Evolutionary conservation across 2,888 invertebrate species (phyloP).

Genomic region (Leptarthrus brevirostris): DNA sequence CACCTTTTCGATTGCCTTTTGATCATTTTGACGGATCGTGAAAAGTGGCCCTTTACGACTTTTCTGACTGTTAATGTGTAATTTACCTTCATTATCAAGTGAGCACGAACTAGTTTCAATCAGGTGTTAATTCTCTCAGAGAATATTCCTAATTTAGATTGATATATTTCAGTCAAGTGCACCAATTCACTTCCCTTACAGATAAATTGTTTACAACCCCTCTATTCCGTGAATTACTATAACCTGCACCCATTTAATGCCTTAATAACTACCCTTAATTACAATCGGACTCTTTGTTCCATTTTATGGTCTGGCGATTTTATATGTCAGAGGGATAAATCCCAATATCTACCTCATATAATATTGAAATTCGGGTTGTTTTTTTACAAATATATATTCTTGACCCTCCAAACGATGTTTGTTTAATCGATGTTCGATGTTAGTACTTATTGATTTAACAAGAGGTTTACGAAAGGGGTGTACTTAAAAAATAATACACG

Average conservation of each 20-base stretch:
- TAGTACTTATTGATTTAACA: too few relatives aligned
- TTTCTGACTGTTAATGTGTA: not conserved
- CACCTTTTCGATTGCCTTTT: slow-evolving; percentile 41
- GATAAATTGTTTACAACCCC: too few relatives aligned
- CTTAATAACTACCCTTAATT: not conserved
- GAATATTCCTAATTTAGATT: not conserved
- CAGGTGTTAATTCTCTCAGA: slow-evolving; percentile 45
- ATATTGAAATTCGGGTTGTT: too few relatives aligned
- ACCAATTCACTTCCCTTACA: not conserved
- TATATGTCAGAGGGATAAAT: too few relatives aligned
- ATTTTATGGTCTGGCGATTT: not conserved
- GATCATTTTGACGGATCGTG: slow-evolving; percentile 8
- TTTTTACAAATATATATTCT: too few relatives aligned
- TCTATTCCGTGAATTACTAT: not conserved
- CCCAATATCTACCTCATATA: too few relatives aligned
- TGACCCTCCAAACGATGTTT: too few relatives aligned
- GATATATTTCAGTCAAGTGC: not conserved
- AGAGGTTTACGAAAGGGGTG: too few relatives aligned
- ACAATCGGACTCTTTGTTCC: not conserved
- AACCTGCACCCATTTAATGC: not conserved
- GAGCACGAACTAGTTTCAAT: slow-evolving; percentile 24
- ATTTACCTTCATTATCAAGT: slow-evolving; percentile 25
- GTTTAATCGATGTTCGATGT: too few relatives aligned
- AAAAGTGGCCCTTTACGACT: slow-evolving; percentile 14
- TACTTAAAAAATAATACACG: too few relatives aligned